Conservation (phyloP, 2,797 vertebrate genomes). For the Oreonectes daqikongensis region DNA sequence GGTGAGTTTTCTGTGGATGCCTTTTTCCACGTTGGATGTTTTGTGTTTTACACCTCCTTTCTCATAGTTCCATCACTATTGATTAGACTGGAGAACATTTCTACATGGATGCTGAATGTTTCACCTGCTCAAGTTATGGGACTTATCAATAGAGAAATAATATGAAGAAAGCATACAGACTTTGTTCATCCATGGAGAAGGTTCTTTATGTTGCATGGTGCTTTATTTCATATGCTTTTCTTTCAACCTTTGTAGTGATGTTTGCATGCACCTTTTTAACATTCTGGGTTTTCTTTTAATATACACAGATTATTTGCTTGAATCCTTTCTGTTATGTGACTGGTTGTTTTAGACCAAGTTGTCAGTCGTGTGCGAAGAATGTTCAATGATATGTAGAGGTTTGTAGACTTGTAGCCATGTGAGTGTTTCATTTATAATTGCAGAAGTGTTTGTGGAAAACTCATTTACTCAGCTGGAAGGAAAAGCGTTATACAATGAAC, state of each 20-base stretch:
- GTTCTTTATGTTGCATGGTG: slow-evolving; percentile 47
- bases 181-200: slow-evolving; percentile 85
- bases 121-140: slow-evolving; percentile 7
- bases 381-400: background rate
- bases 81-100: slow-evolving; percentile 23
- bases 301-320: slow-evolving; percentile 52
- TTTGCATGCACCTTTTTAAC: slow-evolving; percentile 50
- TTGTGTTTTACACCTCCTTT: slow-evolving; percentile 13
- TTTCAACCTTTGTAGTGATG: slow-evolving; percentile 22
- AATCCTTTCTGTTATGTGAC: slow-evolving; percentile 58
- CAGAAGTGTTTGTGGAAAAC: background rate
- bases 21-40: slow-evolving; percentile 35
- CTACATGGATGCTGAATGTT: slow-evolving; percentile 37
- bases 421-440: background rate
- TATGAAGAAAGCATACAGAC: too few relatives aligned
- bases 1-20: slow-evolving; percentile 84
- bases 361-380: background rate
- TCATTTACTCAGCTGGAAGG: background rate
- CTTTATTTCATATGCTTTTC: background rate
- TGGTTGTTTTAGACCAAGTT: slow-evolving; percentile 35
- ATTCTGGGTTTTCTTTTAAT: background rate
- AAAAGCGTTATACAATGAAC: background rate
- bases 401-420: slow-evolving; percentile 2
- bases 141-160: too few relatives aligned
- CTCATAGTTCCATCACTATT: slow-evolving; percentile 10